These are phyloP conservation scores for Catagonus wagneri DNA, from an alignment of 2,113 vertebrate genomes.

Conservation along the genomic window DNA sequence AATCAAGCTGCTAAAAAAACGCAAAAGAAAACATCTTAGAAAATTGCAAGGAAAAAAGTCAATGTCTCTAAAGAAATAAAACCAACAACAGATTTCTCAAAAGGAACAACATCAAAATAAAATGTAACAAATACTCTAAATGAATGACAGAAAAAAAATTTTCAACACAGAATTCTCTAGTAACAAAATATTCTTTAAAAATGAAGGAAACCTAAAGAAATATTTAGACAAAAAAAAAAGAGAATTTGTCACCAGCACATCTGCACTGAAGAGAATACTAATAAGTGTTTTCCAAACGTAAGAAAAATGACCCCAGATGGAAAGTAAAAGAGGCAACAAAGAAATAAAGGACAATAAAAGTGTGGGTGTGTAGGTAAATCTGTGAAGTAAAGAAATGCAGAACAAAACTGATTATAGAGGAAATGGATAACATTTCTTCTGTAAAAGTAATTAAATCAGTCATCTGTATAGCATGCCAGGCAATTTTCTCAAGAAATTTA, in stretches of 20 bases:
- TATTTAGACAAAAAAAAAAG: neutral
- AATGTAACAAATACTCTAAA: neutral
- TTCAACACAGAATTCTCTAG: neutral
- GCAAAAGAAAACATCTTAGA: neutral
- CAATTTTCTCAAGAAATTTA: neutral
- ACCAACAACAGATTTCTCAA: neutral
- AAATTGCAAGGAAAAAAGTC: neutral
- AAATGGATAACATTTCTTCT: neutral
- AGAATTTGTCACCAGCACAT: neutral
- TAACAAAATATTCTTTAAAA: constrained; percentile 5
- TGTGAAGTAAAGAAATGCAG: neutral
- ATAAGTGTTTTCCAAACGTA: neutral
- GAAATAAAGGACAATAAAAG: neutral
- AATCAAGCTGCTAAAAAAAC: neutral
- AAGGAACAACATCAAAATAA: neutral
- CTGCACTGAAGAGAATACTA: neutral
- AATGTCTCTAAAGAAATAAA: neutral
- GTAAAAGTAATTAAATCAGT: neutral
- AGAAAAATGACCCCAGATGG: neutral
- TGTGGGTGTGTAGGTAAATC: neutral
- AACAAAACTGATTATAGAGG: neutral
- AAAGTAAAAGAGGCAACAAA: neutral
- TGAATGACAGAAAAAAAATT: neutral
- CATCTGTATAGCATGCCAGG: neutral
- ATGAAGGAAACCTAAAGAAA: neutral